A percentile compares a stretch with the other conserved stretches of the same genome.
Conservation (phyloP, 2,113 vertebrate species). For the Pollimyrus isidori region DNA sequence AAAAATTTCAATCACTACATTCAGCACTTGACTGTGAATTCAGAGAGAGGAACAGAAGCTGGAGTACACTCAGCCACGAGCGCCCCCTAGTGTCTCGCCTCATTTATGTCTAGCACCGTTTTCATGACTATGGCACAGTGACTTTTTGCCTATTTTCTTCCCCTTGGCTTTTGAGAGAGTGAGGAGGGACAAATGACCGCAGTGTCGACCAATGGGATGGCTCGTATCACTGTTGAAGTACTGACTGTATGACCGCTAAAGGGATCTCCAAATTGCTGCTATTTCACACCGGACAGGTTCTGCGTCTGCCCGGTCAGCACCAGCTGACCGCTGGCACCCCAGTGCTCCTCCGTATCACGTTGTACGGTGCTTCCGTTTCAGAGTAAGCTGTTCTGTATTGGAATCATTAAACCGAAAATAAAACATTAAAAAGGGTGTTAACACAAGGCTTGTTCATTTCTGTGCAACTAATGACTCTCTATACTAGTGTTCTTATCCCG, state of each 20-base stretch:
- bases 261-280: conserved; percentile 79
- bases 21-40: conserved; percentile 69
- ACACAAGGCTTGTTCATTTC: background rate
- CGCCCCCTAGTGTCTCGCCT: background rate
- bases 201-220: conserved; percentile 12
- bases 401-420: conserved; percentile 79
- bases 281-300: conserved; percentile 69
- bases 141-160: background rate
- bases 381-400: conserved; percentile 73
- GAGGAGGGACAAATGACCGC: conserved; percentile 43
- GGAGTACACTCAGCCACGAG: background rate
- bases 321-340: conserved; percentile 70
- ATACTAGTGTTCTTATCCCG: background rate
- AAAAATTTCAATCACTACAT: conserved; percentile 74
- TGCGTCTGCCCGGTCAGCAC: conserved; percentile 74
- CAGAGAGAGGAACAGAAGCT: conserved; percentile 27
- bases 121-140: background rate
- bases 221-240: conserved; percentile 20
- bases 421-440: conserved; percentile 64
- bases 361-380: conserved; percentile 71
- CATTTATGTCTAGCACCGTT: background rate
- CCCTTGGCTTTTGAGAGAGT: conserved; percentile 40
- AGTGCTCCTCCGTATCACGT: conserved; percentile 62
- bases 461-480: background rate
- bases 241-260: conserved; percentile 72